Conservation (phyloP, 2,113 vertebrate species). For the Atractosteus spatula region DNA sequence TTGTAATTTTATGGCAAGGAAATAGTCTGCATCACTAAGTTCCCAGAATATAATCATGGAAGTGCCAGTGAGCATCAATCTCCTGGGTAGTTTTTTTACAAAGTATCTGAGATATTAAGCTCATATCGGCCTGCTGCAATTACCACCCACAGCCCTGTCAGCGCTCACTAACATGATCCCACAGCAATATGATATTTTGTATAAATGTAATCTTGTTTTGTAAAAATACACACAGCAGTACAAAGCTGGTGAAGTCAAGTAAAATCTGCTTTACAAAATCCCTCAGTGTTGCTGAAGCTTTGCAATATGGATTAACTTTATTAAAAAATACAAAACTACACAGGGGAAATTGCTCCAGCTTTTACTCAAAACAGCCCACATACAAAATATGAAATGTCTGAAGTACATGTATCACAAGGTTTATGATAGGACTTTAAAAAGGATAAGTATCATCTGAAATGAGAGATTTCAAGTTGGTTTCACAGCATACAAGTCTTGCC, state of each 20-base stretch:
- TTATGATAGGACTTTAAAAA: no score
- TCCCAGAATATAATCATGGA: background rate
- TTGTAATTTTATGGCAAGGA: constrained; percentile 3
- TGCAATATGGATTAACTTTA: background rate
- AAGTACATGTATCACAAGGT: no score
- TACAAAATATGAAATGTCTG: no score
- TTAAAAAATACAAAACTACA: background rate
- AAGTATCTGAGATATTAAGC: constrained; percentile 19
- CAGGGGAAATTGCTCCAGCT: background rate
- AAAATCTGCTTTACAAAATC: background rate
- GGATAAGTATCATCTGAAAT: no score
- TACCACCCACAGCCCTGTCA: constrained; percentile 12
- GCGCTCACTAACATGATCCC: background rate
- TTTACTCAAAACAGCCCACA: background rate
- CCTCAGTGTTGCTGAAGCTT: background rate
- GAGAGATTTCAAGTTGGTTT: no score
- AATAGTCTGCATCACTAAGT: background rate
- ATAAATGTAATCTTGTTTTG: constrained; percentile 19
- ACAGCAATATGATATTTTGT: constrained; percentile 11
- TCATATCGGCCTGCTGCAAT: constrained; percentile 8
- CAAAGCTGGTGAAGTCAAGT: background rate
- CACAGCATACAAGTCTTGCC: no score
- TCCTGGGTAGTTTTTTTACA: background rate
- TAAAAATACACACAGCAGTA: constrained; percentile 23
- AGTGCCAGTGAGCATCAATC: constrained; percentile 6